Evolutionary conservation across 2,797 vertebrate species (phyloP), one percentile per base, ranked within the genome.

Genomic region (Microctenopoma lineatum): DNA sequence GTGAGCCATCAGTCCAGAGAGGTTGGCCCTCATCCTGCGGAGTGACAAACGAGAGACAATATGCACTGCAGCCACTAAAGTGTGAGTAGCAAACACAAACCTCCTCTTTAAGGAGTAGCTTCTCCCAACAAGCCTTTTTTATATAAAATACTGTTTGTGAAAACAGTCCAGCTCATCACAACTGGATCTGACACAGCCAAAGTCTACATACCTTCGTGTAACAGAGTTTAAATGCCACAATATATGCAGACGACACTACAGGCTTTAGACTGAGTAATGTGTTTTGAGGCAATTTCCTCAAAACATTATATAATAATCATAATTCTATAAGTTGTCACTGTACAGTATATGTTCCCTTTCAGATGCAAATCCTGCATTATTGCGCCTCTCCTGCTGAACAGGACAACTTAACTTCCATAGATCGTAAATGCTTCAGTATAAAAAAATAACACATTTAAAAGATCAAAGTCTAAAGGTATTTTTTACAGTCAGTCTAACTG

Each of bases 1-100:
- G 73, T 41, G 95, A 95, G 70, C 89, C 92, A 87, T 97, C 95
- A 48, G 93, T 93, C 96, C 96, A 96, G 14, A 82, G 65, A 54
- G 92, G 86, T 27, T 68, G 90, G 60, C 95, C 94, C 91, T 97
- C 95, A 27, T 89, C 89, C 96, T 98, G 87, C 29, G 71, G 81
- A 66, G 41, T 36, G 50, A 68, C 25, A 75, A 15, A 72, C 46
- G 13, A 66, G 2, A 64, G 16, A 69, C 8, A 52, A 34, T 25
- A 66, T 26, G 29, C 21, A 18, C 13, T 18, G 2, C 7, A 18
- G 36, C 73, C 32, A 67, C 60, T 78, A 45, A 55, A 63, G 44
- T 32, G 42, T 7, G 3, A 45, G 42, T n/a, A 55, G 47, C n/a
- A 67, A 59, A 80, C 78, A 81, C 61, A 80, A 67, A 59, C 45